Conservation (phyloP, 2,888 invertebrate genomes). For the Pherbina coryleti region DNA sequence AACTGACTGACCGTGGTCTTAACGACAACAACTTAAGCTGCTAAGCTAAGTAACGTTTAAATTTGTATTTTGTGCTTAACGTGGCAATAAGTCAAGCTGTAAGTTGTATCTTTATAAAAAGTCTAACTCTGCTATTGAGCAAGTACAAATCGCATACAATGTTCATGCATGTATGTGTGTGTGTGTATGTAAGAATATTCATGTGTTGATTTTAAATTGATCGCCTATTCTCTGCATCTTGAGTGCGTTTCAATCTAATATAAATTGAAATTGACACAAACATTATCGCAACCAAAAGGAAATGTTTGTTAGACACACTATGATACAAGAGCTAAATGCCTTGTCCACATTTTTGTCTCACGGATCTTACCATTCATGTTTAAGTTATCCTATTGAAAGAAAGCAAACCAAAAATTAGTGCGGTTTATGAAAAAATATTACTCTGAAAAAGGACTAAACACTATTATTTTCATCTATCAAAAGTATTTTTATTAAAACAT, state of each 20-base stretch:
- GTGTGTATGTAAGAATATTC: background rate
- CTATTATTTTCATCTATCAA: too few species aligned
- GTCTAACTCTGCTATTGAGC: background rate
- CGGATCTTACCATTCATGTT: too few species aligned
- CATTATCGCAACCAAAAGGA: conserved; percentile 8
- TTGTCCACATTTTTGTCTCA: background rate
- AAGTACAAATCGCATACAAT: too few species aligned
- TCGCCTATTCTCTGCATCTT: background rate
- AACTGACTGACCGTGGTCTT: too few species aligned
- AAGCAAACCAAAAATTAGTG: too few species aligned
- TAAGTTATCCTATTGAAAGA: too few species aligned
- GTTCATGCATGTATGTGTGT: background rate
- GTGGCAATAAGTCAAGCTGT: too few species aligned
- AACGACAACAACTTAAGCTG: background rate
- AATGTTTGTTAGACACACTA: background rate
- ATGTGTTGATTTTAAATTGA: conserved; percentile 31
- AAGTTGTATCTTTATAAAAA: background rate
- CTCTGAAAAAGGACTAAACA: too few species aligned
- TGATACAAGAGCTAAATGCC: background rate
- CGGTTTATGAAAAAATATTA: too few species aligned
- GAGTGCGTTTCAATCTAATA: conserved; percentile 23
- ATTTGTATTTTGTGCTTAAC: too few species aligned
- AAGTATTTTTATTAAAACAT: too few species aligned
- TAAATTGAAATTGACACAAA: conserved; percentile 29
- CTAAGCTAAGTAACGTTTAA: background rate